A percentile compares a stretch with the other conserved stretches of the same genome.
These are phyloP conservation scores for Mastigias papua DNA, from an alignment of 30 jellyfish, hydroid and myxozoan genomes.

Conservation along the genomic window DNA sequence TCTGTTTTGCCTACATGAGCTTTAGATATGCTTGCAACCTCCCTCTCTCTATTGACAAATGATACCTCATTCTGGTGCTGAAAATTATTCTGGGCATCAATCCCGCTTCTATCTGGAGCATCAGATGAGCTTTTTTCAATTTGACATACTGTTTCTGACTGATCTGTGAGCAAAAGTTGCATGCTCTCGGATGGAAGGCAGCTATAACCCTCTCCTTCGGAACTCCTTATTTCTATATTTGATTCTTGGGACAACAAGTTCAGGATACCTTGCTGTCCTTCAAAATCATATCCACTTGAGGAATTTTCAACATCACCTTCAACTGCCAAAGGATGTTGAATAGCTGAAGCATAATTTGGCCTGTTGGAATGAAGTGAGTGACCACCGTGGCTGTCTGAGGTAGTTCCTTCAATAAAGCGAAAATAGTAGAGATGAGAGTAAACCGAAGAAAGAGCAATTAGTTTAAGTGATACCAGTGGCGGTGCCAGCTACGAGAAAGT, in stretches of 20 bases:
- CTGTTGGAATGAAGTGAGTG: background rate
- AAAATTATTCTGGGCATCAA: background rate
- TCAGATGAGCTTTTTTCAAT: constrained; percentile 2
- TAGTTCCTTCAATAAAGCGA: background rate
- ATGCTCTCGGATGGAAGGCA: background rate
- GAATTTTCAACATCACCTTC: background rate
- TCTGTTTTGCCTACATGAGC: no score
- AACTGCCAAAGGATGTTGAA: background rate
- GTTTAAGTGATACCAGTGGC: no score
- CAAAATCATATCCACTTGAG: background rate
- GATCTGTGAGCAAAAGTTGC: background rate
- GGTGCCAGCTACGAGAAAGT: no score
- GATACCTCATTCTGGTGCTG: background rate
- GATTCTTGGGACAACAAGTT: background rate
- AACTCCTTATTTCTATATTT: background rate
- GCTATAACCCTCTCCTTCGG: background rate
- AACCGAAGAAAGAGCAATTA: no score
- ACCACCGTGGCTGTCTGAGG: background rate
- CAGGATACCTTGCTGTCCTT: background rate
- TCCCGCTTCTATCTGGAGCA: background rate
- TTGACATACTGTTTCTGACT: background rate
- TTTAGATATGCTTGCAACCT: no score
- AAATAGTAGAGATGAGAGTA: background rate
- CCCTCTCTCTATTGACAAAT: no score
- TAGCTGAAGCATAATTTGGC: background rate